Conservation (phyloP, 2,888 invertebrate species). For the Pilophorus perplexus region DNA sequence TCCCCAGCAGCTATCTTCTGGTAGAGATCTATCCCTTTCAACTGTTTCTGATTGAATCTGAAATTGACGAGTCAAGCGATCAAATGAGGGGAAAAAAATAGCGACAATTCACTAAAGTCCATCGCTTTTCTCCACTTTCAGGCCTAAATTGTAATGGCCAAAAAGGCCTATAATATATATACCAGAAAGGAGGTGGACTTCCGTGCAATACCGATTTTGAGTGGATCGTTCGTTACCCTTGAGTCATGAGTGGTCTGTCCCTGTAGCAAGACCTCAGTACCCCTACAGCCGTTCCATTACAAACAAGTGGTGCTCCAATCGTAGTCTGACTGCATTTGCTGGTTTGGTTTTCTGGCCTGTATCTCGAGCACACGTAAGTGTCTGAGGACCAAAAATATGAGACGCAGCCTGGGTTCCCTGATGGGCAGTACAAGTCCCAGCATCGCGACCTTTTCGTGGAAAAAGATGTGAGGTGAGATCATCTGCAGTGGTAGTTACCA, state of each 20-base stretch:
- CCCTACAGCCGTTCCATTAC: conserved; percentile 5
- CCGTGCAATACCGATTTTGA: not conserved
- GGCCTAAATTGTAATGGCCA: not conserved
- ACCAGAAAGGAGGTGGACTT: not conserved
- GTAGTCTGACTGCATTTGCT: not conserved
- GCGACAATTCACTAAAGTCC: too few relatives aligned
- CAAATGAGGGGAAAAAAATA: too few relatives aligned
- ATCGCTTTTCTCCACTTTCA: too few relatives aligned
- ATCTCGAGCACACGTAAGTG: not conserved
- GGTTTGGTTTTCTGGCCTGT: not conserved
- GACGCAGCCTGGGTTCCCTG: conserved; percentile 5
- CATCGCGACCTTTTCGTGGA: too few relatives aligned
- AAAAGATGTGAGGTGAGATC: too few relatives aligned
- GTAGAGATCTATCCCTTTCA: conserved; percentile 1
- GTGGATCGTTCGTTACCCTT: not conserved
- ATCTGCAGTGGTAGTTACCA: too few relatives aligned
- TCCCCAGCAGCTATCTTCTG: not conserved
- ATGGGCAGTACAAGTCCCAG: conserved; percentile 14
- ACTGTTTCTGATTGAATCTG: conserved; percentile 13
- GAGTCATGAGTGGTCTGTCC: not conserved
- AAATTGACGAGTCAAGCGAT: too few relatives aligned
- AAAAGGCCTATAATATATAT: not conserved
- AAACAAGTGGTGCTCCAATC: not conserved
- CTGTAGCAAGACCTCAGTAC: not conserved
- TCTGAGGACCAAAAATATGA: conserved; percentile 8